These are phyloP conservation scores for Onychostruthus taczanowskii DNA, from an alignment of 2,113 vertebrate genomes.

Conservation along the genomic window DNA sequence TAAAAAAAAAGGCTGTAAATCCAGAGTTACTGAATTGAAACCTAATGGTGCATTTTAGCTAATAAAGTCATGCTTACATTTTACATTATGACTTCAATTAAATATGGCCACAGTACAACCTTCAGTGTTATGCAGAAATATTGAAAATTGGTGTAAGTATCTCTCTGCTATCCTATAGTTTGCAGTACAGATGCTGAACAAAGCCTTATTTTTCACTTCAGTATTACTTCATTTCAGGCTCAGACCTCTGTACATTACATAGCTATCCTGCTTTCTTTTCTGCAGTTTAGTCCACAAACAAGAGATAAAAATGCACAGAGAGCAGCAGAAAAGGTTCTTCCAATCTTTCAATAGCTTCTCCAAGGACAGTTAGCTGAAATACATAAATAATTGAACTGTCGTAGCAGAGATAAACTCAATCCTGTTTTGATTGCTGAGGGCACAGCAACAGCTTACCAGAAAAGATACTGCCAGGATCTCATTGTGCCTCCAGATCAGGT, in stretches of 20 bases:
- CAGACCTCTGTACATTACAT: not conserved
- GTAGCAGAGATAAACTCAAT: not conserved
- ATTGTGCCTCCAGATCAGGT: not conserved
- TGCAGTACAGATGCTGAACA: not conserved
- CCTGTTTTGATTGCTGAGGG: not conserved
- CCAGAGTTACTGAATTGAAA: not conserved
- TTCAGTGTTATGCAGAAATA: not conserved
- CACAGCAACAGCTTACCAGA: not conserved
- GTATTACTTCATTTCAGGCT: not conserved
- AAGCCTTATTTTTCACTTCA: not conserved
- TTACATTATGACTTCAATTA: not conserved
- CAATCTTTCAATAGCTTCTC: not conserved
- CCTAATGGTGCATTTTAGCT: not conserved
- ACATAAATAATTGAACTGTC: not conserved
- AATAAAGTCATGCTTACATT: not conserved
- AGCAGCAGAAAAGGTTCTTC: not conserved
- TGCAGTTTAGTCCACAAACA: not conserved
- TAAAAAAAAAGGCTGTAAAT: not conserved
- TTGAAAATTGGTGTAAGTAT: not conserved
- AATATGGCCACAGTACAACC: not conserved
- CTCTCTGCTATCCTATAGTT: not conserved
- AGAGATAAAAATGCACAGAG: slow-evolving; percentile 6
- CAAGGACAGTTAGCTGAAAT: slow-evolving; percentile 12
- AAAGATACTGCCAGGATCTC: not conserved
- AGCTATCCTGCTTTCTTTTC: not conserved